Percentiles rank a stretch among this genome's conserved stretches.
These are phyloP conservation scores for Chloroceryle inda DNA, from an alignment of 2,797 vertebrate genomes.

Conservation along the genomic window DNA sequence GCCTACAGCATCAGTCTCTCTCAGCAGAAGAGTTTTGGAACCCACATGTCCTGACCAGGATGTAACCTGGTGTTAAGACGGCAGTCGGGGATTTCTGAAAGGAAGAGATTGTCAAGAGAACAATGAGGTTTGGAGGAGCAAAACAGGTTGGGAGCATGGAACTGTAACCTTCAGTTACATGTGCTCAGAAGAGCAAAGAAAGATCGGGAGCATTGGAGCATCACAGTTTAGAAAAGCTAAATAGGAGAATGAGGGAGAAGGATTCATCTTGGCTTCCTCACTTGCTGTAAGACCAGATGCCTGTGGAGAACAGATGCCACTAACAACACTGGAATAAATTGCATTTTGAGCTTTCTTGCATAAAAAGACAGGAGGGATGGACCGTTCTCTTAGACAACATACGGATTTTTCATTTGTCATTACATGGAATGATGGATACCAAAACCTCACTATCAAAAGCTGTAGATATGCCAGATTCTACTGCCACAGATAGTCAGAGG, in stretches of 20 bases:
- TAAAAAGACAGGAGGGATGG: not conserved
- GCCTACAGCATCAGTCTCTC: not conserved
- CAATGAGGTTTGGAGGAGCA: not conserved
- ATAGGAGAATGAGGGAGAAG: not conserved
- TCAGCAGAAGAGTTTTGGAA: not conserved
- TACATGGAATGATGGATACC: not conserved
- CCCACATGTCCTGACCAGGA: not conserved
- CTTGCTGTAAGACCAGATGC: not conserved
- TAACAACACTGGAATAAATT: not conserved
- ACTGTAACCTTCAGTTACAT: not conserved
- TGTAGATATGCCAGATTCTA: not conserved
- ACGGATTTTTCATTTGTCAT: not conserved
- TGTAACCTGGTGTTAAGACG: not conserved
- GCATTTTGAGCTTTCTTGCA: not conserved
- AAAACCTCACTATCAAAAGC: not conserved
- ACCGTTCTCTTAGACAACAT: not conserved
- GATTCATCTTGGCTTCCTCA: not conserved
- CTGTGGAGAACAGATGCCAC: not conserved
- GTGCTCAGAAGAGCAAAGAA: not conserved
- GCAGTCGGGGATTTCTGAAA: accelerated
- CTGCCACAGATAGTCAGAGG: not conserved
- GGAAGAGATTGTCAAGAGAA: not conserved
- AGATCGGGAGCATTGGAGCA: not conserved
- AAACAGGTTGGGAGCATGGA: not conserved
- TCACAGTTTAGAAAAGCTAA: not conserved